Percentiles rank a stretch among this genome's conserved stretches.
These are phyloP conservation scores for Balearica regulorum DNA, from an alignment of 2,797 vertebrate genomes.

Conservation along the genomic window DNA sequence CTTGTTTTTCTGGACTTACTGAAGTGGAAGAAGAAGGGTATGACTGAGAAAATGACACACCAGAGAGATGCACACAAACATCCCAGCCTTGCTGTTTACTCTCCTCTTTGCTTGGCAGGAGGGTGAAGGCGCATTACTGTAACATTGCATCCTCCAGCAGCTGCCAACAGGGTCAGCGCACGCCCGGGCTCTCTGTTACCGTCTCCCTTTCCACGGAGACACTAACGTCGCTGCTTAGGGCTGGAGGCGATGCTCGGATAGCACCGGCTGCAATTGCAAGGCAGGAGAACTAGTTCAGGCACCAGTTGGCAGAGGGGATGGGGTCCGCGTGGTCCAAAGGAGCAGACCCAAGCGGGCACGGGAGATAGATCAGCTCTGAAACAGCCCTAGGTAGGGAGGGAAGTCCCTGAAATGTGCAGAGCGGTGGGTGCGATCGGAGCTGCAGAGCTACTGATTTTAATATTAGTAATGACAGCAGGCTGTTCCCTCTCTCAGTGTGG, in stretches of 20 bases:
- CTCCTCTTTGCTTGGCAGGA: neutral
- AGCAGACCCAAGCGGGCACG: neutral
- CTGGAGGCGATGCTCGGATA: neutral
- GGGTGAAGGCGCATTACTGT: neutral
- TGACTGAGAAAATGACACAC: neutral
- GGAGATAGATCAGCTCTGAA: neutral
- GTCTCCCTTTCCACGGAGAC: neutral
- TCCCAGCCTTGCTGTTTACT: neutral
- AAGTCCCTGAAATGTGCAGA: neutral
- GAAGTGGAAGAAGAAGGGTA: neutral
- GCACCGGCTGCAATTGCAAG: neutral
- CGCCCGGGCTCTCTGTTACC: neutral
- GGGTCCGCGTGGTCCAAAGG: neutral
- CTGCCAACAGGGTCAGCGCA: neutral
- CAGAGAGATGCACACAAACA: neutral
- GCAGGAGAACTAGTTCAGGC: neutral
- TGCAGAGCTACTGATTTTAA: neutral
- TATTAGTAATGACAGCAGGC: neutral
- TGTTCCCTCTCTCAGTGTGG: neutral
- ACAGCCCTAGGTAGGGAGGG: neutral
- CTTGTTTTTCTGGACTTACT: conserved; percentile 30
- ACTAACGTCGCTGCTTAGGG: accelerated
- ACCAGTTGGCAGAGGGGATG: neutral
- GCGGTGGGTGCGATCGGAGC: accelerated
- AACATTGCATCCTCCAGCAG: neutral